phyloP scores from a whole-genome alignment of 1,140 invertebrate species.

The Sitodiplosis mosellana region DNA sequence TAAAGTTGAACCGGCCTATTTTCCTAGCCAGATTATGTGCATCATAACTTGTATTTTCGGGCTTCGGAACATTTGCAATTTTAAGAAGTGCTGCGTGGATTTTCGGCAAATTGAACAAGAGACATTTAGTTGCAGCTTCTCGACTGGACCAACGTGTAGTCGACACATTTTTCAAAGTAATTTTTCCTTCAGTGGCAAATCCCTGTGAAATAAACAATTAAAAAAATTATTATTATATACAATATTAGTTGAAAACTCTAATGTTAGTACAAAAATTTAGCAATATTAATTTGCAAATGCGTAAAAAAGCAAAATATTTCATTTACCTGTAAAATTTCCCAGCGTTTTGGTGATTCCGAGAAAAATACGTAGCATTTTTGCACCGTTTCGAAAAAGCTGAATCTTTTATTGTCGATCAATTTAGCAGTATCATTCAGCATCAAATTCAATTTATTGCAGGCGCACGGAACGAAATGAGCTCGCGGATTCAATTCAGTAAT shows the following conservation, averaged over 20 bases:
- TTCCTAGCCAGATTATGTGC: background rate
- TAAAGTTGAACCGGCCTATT: background rate
- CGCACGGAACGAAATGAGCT: too few relatives aligned
- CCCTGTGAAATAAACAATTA: too few relatives aligned
- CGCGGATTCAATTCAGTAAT: too few relatives aligned
- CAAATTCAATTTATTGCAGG: too few relatives aligned
- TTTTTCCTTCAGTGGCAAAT: constrained; percentile 7
- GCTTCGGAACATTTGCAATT: background rate
- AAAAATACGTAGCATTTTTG: constrained; percentile 16
- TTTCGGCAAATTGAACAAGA: background rate
- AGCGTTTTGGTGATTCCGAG: constrained; percentile 14
- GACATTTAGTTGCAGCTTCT: constrained; percentile 11
- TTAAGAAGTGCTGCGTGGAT: background rate
- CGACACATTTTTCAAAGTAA: constrained; percentile 15
- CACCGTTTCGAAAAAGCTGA: constrained; percentile 11
- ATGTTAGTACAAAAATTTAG: too few relatives aligned
- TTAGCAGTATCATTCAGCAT: constrained; percentile 12
- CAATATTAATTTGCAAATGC: too few relatives aligned
- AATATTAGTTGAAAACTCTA: too few relatives aligned
- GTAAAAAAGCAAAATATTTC: too few relatives aligned
- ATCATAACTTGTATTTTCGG: background rate
- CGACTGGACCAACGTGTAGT: constrained; percentile 16
- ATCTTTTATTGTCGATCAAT: constrained; percentile 4
- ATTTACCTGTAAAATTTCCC: constrained; percentile 12
- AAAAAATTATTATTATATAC: too few relatives aligned